phyloP scores from a whole-genome alignment of 2,888 invertebrate species.

The Dynastes maya region DNA sequence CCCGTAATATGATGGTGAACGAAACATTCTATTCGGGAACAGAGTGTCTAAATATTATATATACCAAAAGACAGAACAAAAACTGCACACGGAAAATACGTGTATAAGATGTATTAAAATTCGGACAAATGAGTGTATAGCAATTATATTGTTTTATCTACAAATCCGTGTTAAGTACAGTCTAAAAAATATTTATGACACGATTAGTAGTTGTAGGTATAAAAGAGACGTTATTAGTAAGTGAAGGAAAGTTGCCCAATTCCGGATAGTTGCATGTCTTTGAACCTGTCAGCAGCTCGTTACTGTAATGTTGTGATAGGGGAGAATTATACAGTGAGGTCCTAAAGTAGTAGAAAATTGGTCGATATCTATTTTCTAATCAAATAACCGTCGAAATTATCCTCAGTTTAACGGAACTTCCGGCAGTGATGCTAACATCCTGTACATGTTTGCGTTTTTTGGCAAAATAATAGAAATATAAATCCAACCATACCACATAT shows the following conservation, averaged over 20 bases:
- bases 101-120: neutral
- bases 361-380: no score
- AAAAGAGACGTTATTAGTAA: constrained; percentile 12
- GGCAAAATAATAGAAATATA: no score
- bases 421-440: no score
- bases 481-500: no score
- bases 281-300: no score
- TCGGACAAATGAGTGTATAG: constrained; percentile 1
- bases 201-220: constrained; percentile 11
- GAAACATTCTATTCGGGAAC: constrained; percentile 42
- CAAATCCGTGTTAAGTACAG: constrained; percentile 16
- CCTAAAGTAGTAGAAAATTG: no score
- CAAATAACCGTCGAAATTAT: no score
- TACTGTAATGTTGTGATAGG: no score
- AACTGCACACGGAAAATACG: neutral
- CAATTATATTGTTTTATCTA: constrained; percentile 32
- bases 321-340: no score
- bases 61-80: constrained; percentile 3
- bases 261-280: neutral
- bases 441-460: no score
- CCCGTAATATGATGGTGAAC: constrained; percentile 48
- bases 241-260: neutral
- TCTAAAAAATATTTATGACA: constrained; percentile 12
- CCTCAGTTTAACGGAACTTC: no score
- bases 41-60: constrained; percentile 48